Evolutionary conservation across 2,113 vertebrate genomes (phyloP), one percentile per base, ranked within the genome.

Genomic region (Myotis yumanensis): DNA sequence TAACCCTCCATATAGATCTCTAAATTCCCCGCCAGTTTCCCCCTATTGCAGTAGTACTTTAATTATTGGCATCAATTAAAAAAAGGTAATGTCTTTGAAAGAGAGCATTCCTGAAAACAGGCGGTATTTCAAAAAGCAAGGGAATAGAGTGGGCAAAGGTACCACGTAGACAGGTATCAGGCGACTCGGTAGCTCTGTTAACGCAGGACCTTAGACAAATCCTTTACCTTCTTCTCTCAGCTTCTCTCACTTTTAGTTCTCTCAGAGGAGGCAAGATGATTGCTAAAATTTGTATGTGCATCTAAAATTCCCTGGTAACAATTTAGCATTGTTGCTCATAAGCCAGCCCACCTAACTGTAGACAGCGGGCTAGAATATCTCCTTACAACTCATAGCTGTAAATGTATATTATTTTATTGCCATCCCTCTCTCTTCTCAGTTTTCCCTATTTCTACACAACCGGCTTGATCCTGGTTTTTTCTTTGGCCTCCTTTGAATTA

Each of bases 111-210:
- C 43, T 81, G 32, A 40, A 79, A 90, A 69, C 0, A 32, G 11
- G 54, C 32, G 37, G 0, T n/a, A 14, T 90, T 92, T 93, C 83
- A 94, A 15, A 59, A 87, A 52, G 46, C 7, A 7, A 11, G 15
- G 11, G 40, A 46, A 11, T 40, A 16, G 75, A 20, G 43, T 37
- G 18, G 35, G 5, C 22, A 79, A 89, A n/a, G 23, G 68, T 54
- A 11, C 59, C 20, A 0, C 6, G 1, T 46, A 23, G 28, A 54
- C 5, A 7, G 40, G 1, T 1, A 1, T 22, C 10, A 3, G 57
- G 66, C 51, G 62, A 66, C 32, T 35, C 0, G 3, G 25, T 7
- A 11, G 51, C 51, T 57, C 28, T 25, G 1, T 57, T 3, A 5
- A 11, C 20, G 4, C 11, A 43, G 16, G 32, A 46, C 28, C 64